phyloP scores from a whole-genome alignment of 2,113 vertebrate species.

The Brachyistius frenatus region DNA sequence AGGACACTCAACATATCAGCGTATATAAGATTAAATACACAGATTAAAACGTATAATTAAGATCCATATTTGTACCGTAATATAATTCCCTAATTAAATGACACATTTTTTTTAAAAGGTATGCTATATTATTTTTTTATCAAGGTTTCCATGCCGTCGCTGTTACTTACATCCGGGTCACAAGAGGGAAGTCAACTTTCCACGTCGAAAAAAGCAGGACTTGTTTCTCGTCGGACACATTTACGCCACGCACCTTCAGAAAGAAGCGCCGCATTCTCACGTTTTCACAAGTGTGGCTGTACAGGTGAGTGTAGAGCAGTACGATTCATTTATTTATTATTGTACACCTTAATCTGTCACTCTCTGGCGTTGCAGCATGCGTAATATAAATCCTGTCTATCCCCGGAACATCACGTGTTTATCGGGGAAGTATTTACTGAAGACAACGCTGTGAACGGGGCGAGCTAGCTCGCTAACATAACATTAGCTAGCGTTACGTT shows the following conservation, averaged over 20 bases:
- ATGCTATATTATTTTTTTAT: too few species aligned
- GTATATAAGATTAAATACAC: too few species aligned
- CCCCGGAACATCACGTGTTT: accelerated
- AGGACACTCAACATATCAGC: too few species aligned
- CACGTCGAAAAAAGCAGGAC: too few species aligned
- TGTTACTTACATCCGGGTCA: background rate
- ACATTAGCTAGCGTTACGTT: slow-evolving; percentile 53
- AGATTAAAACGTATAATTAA: too few species aligned
- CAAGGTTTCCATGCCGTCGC: too few species aligned
- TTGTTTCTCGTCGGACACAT: slow-evolving; percentile 74
- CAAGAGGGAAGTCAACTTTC: slow-evolving; percentile 9
- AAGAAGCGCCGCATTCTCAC: slow-evolving; percentile 77
- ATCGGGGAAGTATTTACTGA: background rate
- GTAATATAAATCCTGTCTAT: accelerated
- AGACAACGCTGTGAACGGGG: slow-evolving; percentile 42
- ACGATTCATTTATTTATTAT: too few species aligned
- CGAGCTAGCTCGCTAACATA: slow-evolving; percentile 66
- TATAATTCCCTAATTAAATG: too few species aligned
- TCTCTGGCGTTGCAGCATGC: accelerated
- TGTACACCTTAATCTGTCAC: background rate
- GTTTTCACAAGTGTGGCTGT: slow-evolving; percentile 68
- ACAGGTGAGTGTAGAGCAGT: slow-evolving; percentile 68
- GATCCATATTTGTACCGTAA: too few species aligned
- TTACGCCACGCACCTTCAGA: slow-evolving; percentile 57
- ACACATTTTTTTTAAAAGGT: too few species aligned